Conservation (phyloP, 2,888 invertebrate genomes). For the Caenorhabditis panamensis region DNA sequence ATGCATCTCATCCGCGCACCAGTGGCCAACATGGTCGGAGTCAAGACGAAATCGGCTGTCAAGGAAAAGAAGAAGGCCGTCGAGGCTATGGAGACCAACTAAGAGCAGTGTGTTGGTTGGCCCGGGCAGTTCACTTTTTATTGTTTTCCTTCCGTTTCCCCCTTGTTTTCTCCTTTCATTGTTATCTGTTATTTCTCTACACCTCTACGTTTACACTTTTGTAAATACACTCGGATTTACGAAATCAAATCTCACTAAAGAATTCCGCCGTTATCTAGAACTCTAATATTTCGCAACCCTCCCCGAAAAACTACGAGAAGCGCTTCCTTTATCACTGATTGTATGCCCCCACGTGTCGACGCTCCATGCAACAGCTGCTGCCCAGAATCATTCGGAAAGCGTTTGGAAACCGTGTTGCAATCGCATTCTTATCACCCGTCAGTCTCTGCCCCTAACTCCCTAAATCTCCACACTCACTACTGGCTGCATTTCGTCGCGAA, state of each 20-base stretch:
- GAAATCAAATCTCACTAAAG: neutral
- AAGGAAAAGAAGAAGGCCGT: conserved; percentile 42
- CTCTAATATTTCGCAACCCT: neutral
- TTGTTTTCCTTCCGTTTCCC: neutral
- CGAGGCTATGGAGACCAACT: conserved; percentile 66
- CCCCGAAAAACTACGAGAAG: neutral
- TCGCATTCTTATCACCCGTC: conserved; percentile 1
- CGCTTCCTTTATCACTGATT: neutral
- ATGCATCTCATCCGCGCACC: conserved; percentile 79
- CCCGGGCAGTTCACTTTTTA: conserved; percentile 30
- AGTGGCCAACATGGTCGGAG: conserved; percentile 65
- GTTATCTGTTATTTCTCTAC: conserved; percentile 46
- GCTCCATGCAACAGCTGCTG: conserved; percentile 1
- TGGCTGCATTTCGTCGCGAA: conserved; percentile 27
- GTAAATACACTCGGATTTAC: conserved; percentile 52
- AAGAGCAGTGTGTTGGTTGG: conserved; percentile 18
- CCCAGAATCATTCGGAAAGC: neutral
- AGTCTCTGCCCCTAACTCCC: neutral
- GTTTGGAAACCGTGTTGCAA: neutral
- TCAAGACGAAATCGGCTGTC: conserved; percentile 45
- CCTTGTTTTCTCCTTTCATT: conserved; percentile 32
- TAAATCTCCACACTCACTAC: conserved; percentile 18
- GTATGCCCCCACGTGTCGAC: neutral
- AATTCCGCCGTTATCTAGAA: neutral
- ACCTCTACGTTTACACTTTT: conserved; percentile 20